phyloP scores from a whole-genome alignment of 2,797 vertebrate species.

The Sylvia borin region DNA sequence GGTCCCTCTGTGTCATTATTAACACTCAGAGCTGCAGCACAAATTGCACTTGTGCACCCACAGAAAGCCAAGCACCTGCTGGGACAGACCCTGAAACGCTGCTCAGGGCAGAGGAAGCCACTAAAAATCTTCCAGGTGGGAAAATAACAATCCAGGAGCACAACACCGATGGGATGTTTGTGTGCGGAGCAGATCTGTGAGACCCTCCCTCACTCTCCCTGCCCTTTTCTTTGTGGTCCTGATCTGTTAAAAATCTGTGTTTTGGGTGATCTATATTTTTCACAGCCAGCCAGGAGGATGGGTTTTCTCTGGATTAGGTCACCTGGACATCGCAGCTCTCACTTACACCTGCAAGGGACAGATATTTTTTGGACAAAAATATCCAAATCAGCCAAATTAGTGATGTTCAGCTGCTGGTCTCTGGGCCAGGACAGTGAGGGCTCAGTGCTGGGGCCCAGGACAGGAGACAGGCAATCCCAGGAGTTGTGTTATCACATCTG shows the following conservation, averaged over 20 bases:
- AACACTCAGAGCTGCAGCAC: neutral
- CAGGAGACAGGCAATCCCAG: neutral
- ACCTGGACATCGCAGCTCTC: neutral
- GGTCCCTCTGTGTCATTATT: neutral
- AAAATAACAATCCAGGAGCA: neutral
- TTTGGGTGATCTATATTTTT: neutral
- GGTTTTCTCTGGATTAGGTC: neutral
- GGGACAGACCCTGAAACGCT: neutral
- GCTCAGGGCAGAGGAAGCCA: neutral
- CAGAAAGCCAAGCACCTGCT: neutral
- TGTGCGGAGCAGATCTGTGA: neutral
- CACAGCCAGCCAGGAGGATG: neutral
- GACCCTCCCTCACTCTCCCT: neutral
- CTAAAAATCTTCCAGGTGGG: neutral
- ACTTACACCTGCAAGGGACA: fast-evolving
- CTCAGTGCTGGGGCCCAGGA: neutral
- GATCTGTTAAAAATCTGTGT: neutral
- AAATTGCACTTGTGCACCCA: neutral
- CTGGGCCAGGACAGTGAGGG: neutral
- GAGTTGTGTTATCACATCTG: neutral
- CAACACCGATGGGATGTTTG: neutral
- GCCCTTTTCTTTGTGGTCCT: neutral
- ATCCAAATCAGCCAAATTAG: fast-evolving
- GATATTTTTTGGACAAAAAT: neutral
- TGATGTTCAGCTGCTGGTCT: neutral